Base-by-base conservation (phyloP, 2,113 vertebrate species). In the Geococcyx californianus region DNA sequence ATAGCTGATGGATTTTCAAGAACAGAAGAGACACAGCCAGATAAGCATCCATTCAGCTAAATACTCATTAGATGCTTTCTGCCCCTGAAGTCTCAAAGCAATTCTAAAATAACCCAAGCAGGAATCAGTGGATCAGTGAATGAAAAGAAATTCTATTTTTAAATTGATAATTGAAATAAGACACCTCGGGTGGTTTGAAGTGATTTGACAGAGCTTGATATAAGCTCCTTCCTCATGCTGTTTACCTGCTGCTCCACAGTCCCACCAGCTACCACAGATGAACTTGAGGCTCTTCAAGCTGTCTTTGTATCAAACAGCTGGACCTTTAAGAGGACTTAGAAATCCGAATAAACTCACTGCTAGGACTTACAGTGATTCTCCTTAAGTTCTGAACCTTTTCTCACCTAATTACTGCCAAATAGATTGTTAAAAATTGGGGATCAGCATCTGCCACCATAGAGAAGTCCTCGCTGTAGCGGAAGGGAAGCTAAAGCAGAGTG, bases 131-230 rank as follows among this genome's bases (percentile, higher is more conserved):
- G 77, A 95, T 84, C 23, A 62, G 91, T 66, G 94, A 87, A 85
- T 2, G 28, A 83, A 92, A 93, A 2, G 13, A 58, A 68, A 38
- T 87, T 94, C 84, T 91, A 66, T 94, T 96, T 96, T 95, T 87
- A 96, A 94, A 42, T 15, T 60, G 78, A 59, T 89, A 95, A 95
- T 93, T 94, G 93, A 93, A 96, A 91, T 73, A 47, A 73, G 20
- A 13, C 47, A 63, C 49, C 91, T 95, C 89, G n/a, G 78, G 91
- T 87, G 54, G 60, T 62, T 94, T 91, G 49, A 58, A 78, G 74
- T 82, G 54, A 6, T 78, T 77, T 87, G 40, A 52, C 9, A 76
- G 11, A 25, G 58, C 84, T 79, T 83, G 51, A 74, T 86, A 21
- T 6, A 70, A 58, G 84, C 10, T 6, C 14, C 9, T 75, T 70